phyloP scores from a whole-genome alignment of 2,797 vertebrate genomes.

The Pipistrellus pygmaeus region DNA sequence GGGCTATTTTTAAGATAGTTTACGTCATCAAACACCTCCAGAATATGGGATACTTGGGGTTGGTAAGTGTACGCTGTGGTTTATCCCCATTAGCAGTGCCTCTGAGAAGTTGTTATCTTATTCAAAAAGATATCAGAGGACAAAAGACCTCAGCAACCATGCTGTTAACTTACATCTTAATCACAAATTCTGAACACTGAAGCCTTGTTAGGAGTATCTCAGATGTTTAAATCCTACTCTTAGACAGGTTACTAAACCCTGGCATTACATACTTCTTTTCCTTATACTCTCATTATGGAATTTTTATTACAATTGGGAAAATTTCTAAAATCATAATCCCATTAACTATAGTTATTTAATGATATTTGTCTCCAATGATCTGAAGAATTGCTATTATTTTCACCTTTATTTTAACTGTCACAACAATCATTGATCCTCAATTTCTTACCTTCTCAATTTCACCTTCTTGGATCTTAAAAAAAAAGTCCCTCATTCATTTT shows the following conservation, averaged over 20 bases:
- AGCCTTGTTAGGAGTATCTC: background rate
- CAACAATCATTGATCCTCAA: background rate
- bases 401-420: background rate
- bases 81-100: background rate
- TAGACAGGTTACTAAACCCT: background rate
- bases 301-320: background rate
- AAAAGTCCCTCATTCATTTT: background rate
- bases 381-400: background rate
- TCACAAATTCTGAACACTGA: background rate
- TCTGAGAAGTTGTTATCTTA: background rate
- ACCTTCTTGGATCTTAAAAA: background rate
- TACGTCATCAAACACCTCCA: background rate
- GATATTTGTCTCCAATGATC: background rate
- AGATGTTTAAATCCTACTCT: background rate
- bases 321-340: background rate
- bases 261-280: background rate
- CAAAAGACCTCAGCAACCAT: accelerated
- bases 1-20: background rate
- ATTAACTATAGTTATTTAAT: background rate
- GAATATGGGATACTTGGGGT: background rate
- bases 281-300: background rate
- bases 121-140: background rate
- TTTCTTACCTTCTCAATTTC: background rate
- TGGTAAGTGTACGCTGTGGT: background rate
- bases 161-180: background rate